Conservation (phyloP, 2,797 vertebrate genomes). For the Anguilla marmorata region DNA sequence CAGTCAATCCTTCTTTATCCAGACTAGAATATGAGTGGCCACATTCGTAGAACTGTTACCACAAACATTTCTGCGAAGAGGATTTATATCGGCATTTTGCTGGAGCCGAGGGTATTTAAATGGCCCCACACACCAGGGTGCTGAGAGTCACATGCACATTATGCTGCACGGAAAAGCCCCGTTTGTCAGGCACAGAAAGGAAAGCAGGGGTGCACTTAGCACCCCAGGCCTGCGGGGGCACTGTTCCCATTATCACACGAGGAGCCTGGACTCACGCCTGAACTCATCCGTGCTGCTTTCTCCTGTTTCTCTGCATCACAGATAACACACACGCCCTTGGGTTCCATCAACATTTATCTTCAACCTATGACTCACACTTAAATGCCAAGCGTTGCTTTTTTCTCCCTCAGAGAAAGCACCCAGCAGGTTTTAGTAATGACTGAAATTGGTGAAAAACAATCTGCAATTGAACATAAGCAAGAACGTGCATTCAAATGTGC, state of each 20-base stretch:
- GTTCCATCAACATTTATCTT: not conserved
- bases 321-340: not conserved
- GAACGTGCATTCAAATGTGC: not conserved
- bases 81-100: not conserved
- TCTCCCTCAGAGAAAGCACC: not conserved
- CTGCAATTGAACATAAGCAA: not conserved
- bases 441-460: too few species aligned
- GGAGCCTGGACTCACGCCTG: not conserved
- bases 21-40: conserved; percentile 5
- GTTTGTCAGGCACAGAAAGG: not conserved
- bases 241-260: not conserved
- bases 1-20: not conserved
- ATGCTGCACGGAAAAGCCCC: not conserved
- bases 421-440: not conserved
- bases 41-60: not conserved
- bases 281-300: not conserved
- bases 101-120: not conserved
- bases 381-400: not conserved
- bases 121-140: not conserved
- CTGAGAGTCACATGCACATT: not conserved
- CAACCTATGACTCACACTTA: not conserved
- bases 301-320: not conserved
- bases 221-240: not conserved
- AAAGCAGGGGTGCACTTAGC: not conserved
- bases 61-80: not conserved